Evolutionary conservation across 2,888 invertebrate genomes (phyloP).

Genomic region (Altica lythri): DNA sequence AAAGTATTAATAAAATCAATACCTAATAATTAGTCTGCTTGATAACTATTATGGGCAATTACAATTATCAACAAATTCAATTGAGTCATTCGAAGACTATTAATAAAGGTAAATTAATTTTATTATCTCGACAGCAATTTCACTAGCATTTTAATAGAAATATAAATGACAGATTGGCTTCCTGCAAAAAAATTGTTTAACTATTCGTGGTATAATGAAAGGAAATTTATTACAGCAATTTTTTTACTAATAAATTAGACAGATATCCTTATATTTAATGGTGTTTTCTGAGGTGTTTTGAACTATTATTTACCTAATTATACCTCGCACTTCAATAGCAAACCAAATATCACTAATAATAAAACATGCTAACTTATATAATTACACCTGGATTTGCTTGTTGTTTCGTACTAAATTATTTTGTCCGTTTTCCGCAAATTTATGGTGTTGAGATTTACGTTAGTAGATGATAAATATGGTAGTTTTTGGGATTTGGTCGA

Average conservation of each 20-base stretch:
- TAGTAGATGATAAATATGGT: too few relatives aligned
- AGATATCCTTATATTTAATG: background rate
- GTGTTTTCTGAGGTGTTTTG: too few relatives aligned
- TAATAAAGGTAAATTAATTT: slow-evolving; percentile 2
- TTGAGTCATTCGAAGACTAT: slow-evolving; percentile 8
- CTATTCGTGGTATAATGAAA: background rate
- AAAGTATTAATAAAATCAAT: slow-evolving; percentile 1
- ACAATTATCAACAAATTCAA: slow-evolving; percentile 2
- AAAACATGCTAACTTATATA: too few relatives aligned
- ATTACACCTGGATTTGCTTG: too few relatives aligned
- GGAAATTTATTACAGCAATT: background rate
- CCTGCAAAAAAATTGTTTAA: slow-evolving; percentile 3
- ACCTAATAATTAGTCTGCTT: slow-evolving; percentile 1
- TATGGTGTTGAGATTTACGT: too few relatives aligned
- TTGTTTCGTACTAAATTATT: too few relatives aligned
- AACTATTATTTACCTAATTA: too few relatives aligned
- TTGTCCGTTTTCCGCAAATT: too few relatives aligned
- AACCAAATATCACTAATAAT: too few relatives aligned
- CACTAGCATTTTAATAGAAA: slow-evolving; percentile 3
- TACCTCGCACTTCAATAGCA: too few relatives aligned
- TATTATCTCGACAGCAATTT: slow-evolving; percentile 3
- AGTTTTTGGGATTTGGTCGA: too few relatives aligned
- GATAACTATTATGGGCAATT: slow-evolving; percentile 6
- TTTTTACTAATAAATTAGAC: background rate
- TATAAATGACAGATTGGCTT: background rate